Base-by-base conservation (phyloP, 2,888 invertebrate genomes). In the Chalcis sispes region DNA sequence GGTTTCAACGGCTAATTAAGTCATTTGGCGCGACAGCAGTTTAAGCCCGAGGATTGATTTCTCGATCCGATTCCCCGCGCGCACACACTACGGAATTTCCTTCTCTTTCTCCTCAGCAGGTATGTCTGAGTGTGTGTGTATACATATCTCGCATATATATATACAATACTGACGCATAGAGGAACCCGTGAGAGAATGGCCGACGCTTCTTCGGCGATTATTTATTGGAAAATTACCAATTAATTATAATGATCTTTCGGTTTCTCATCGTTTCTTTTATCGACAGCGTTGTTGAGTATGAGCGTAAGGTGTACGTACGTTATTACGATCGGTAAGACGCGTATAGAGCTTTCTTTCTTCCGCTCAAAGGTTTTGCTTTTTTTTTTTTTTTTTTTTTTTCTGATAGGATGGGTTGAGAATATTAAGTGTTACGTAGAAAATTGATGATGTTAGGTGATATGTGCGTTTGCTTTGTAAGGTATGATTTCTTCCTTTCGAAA, bases 171-270 rank as follows among this genome's bases (percentile, higher is more conserved):
- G n/a, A n/a, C n/a, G n/a, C n/a, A n/a, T n/a, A n/a, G n/a, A n/a
- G n/a, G 52, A 54, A n/a, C 20, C 48, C 46, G 69, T 58, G 56
- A 69, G 74, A 73, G 66, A 70, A 70, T 48, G 29, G 50, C 25
- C 25, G 20, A 1, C 29, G 32, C n/a, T n/a, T n/a, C n/a, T n/a
- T n/a, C n/a, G n/a, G 59, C 59, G 59, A 72, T 76, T 72, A 76
- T 72, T 72, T 76, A 76, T 72, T 72, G 72, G 65, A 65, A 64
- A 70, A 70, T 75, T 58, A 58, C 65, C 56, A 58, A 75, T 64
- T 58, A 75, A 75, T 75, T 70, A 42, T 65, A 59, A 65, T 64
- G 75, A 70, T 70, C 46, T 13, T 15, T 20, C 62, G 46, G 46
- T 61, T 52, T 65, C 46, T 58, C 40, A 0, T 42, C 23, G 42